phyloP scores from a whole-genome alignment of 1,140 invertebrate species.

The Phymorhynchus buccinoides region DNA sequence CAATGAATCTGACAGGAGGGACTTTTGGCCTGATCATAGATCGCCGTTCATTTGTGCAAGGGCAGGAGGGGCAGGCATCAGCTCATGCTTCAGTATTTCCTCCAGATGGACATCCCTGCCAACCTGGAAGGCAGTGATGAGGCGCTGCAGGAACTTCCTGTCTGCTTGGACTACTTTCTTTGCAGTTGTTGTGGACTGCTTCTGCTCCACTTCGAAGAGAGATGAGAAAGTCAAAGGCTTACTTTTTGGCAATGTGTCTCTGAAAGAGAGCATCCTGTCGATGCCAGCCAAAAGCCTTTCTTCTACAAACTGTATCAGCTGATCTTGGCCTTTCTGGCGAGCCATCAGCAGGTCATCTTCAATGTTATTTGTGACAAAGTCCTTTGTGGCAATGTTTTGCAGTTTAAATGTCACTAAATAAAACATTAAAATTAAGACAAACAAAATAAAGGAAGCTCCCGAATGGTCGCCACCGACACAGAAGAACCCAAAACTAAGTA shows the following conservation, averaged over 20 bases:
- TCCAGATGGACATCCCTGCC: not conserved
- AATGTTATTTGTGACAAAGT: not conserved
- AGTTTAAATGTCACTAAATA: too few species aligned
- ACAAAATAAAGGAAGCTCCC: too few species aligned
- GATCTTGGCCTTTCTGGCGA: slow-evolving; percentile 10
- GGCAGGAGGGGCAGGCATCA: not conserved
- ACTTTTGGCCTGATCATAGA: not conserved
- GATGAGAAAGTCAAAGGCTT: not conserved
- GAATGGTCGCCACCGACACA: too few species aligned
- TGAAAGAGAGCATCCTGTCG: not conserved
- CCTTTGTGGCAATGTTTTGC: not conserved
- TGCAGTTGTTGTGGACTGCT: slow-evolving; percentile 5
- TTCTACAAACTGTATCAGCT: too few species aligned
- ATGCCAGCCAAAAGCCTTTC: slow-evolving; percentile 5
- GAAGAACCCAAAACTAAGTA: too few species aligned
- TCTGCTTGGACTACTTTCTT: slow-evolving; percentile 7
- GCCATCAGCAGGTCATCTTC: slow-evolving; percentile 1
- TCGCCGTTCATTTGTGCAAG: not conserved
- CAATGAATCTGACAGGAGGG: not conserved
- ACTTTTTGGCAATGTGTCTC: not conserved
- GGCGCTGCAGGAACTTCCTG: slow-evolving; percentile 9
- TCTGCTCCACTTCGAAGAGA: not conserved
- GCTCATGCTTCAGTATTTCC: slow-evolving; percentile 2
- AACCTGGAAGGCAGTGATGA: not conserved
- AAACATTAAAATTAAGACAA: too few species aligned